A percentile compares a stretch with the other conserved stretches of the same genome.
Evolutionary conservation across 2,888 invertebrate species (phyloP).

Genomic region (Drosophila differens): DNA sequence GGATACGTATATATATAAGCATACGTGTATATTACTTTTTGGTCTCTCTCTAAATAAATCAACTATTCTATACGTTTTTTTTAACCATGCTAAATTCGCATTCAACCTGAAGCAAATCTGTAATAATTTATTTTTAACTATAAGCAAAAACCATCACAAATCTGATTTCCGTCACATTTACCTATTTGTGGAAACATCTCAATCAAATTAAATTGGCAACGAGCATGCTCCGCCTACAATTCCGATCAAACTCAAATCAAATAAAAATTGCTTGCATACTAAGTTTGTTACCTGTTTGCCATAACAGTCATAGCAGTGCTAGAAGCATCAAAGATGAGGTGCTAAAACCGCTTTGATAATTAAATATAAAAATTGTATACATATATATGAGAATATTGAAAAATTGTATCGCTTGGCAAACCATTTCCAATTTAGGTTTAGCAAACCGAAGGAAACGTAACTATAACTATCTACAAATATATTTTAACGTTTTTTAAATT

Average conservation of each 20-base stretch:
- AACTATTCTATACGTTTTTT: not conserved
- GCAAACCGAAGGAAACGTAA: slow-evolving; percentile 42
- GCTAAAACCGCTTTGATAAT: slow-evolving; percentile 43
- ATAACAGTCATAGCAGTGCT: not conserved
- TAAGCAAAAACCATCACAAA: not conserved
- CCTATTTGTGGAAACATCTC: slow-evolving; percentile 33
- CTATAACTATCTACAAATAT: slow-evolving; percentile 61
- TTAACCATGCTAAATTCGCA: not conserved
- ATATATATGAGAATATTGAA: slow-evolving; percentile 18
- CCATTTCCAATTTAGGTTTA: slow-evolving; percentile 60
- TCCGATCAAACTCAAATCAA: slow-evolving; percentile 37
- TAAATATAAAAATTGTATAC: slow-evolving; percentile 45
- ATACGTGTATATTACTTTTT: not conserved
- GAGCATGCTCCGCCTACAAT: slow-evolving; percentile 2
- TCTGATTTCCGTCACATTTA: slow-evolving; percentile 25
- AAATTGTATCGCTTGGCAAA: slow-evolving; percentile 36
- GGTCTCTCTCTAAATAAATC: not conserved
- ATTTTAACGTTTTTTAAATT: slow-evolving; percentile 65
- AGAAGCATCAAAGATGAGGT: slow-evolving; percentile 24
- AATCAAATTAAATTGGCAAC: slow-evolving; percentile 52
- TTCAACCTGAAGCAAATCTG: not conserved
- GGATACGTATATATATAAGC: not conserved
- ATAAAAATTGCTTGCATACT: slow-evolving; percentile 46
- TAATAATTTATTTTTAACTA: not conserved
- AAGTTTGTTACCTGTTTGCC: slow-evolving; percentile 55